Base-by-base conservation (phyloP, 2,797 vertebrate species). In the Enteromius thamalakanensis region DNA sequence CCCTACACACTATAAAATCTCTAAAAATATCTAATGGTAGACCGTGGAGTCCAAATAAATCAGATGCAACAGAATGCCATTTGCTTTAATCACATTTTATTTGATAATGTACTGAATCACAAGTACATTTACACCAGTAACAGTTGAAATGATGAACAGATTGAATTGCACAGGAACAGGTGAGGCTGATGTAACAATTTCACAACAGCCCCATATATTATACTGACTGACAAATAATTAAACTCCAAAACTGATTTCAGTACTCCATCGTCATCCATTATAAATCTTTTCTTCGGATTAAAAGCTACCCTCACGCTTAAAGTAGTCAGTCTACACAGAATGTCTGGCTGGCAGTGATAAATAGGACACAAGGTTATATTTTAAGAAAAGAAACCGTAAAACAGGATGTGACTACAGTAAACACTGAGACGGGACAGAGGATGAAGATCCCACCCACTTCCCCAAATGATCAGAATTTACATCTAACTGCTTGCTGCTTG, bases 361-460 rank as follows among this genome's bases (percentile, higher is more conserved):
- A 85, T 58, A 77, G 80, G 82, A 87, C 64, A 68, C 74, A 51
- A 71, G 65, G 81, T 86, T 68, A 49, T 80, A 72, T 40, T 81
- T 51, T 65, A 80, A 51, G 55, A 69, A 70, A 83, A 72, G 55
- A 75, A 64, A 72, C n/a, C n/a, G 32, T 80, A 42, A 87, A 87
- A 87, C 84, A 85, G 90, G 88, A 91, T 79, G 58, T 84, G 76
- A 74, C 69, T 9, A 47, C 84, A 90, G 89, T 82, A 90, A 79
- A 86, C 45, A 62, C 79, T 49, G 69, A 51, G 32, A 40, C 1
- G 0, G 37, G 58, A 32, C 14, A 42, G 47, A 70, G 19, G n/a
- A 69, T 10, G 47, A 70, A 60, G 7, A 55, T 58, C 47, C 29
- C 32, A 62, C 37, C 32, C 26, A 65, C 19, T 29, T 34, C 32